A percentile compares a stretch with the other conserved stretches of the same genome.
These are phyloP conservation scores for Drosophila fuyamai DNA, from an alignment of 1,140 invertebrate species.

Conservation along the genomic window DNA sequence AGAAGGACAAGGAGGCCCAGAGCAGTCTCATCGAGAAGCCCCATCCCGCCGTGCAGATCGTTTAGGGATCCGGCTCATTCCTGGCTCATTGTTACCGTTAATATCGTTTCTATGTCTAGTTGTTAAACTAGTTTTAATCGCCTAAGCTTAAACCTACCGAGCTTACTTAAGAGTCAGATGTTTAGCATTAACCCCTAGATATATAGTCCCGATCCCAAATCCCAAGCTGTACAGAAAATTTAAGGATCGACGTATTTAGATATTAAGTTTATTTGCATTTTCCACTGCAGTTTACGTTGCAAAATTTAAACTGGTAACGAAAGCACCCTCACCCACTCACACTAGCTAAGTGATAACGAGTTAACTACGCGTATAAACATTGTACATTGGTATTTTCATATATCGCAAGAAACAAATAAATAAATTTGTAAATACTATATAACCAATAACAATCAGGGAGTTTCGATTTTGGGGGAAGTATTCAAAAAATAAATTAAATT, in stretches of 20 bases:
- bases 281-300: conserved; percentile 17
- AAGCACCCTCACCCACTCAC: conserved; percentile 18
- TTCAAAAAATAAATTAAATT: too few species aligned
- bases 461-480: neutral
- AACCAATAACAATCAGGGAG: neutral
- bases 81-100: conserved; percentile 23
- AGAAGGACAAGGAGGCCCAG: conserved; percentile 76
- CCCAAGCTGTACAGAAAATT: conserved; percentile 57
- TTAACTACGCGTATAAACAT: conserved; percentile 27
- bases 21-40: conserved; percentile 74
- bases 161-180: conserved; percentile 67
- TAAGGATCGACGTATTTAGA: conserved; percentile 17
- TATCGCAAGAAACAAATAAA: conserved; percentile 32
- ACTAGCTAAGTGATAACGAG: conserved; percentile 24
- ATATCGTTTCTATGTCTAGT: conserved; percentile 44
- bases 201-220: conserved; percentile 8
- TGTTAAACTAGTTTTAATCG: conserved; percentile 66
- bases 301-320: conserved; percentile 16
- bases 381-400: conserved; percentile 48
- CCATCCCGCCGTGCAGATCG: conserved; percentile 56
- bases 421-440: conserved; percentile 56
- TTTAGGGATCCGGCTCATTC: conserved; percentile 27
- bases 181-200: conserved; percentile 18
- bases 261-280: conserved; percentile 38
- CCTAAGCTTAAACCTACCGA: conserved; percentile 64